Base-by-base conservation (phyloP, 2,113 vertebrate species). In the Osmerus mordax region DNA sequence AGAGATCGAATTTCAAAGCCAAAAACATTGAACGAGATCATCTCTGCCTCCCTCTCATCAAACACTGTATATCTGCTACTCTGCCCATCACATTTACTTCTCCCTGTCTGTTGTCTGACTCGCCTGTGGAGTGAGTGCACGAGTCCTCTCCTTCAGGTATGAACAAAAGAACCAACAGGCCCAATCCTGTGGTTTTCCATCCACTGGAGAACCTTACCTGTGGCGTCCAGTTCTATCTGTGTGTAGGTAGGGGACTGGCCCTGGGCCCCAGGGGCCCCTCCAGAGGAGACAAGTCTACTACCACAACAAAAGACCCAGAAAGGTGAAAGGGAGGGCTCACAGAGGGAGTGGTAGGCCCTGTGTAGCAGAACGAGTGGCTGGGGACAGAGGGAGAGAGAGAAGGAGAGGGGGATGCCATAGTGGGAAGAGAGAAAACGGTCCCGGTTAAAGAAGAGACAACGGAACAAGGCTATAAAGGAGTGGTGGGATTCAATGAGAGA, bases 1-100 rank as follows among this genome's bases (percentile, higher is more conserved):
- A 87, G 85, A 87, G 90, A 91, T 88, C 84, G 83, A 87, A 90
- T 91, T 87, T 87, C 82, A 83, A 89, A 84, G 79, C 82, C 84
- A 82, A 88, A 89, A 88, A 83, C 87, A 86, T 83, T 87, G 85
- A 78, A 75, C 81, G 88, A 80, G 79, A 79, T 82, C 86, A 75
- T 78, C 69, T 79, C 76, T 80, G 73, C 87, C 84, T 85, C 80
- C 80, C 80, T 73, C 69, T 80, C 82, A 81, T 89, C 87, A 86
- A 2, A 13, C 25, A 65, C 65, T 64, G 62, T 25, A 25, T 0
- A 32, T 59, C n/a, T 52, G 61, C 25, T 52, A 61, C 70, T 59
- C 80, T 87, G 78, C 88, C 82, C 65, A 71, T 62, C 80, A 65
- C 72, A 66, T 75, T 66, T 14, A 58, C 41, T 69, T 52, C 23